Conservation (phyloP, 2,797 vertebrate genomes). For the Aulostomus chinensis region DNA sequence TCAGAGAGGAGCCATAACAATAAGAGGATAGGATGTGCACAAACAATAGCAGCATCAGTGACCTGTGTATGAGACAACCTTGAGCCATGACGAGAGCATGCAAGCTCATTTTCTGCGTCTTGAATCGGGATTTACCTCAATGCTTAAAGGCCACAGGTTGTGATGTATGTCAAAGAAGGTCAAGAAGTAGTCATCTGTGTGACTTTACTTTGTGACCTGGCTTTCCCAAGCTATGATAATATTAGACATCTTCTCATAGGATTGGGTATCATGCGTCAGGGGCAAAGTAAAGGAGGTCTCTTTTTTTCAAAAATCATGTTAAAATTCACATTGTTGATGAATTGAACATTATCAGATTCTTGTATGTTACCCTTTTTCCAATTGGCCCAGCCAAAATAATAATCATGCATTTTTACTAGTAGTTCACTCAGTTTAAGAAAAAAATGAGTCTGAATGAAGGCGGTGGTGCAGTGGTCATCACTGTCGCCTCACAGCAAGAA, state of each 20-base stretch:
- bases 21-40: slow-evolving; percentile 52
- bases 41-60: slow-evolving; percentile 55
- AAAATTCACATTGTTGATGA: slow-evolving; percentile 2
- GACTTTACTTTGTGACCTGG: slow-evolving; percentile 18
- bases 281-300: not conserved
- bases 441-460: too few relatives aligned
- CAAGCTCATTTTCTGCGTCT: slow-evolving; percentile 51
- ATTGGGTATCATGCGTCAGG: slow-evolving; percentile 5
- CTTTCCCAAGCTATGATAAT: slow-evolving; percentile 8
- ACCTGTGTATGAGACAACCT: slow-evolving; percentile 61
- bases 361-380: slow-evolving; percentile 2
- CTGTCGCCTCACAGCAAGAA: too few relatives aligned
- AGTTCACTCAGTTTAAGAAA: slow-evolving; percentile 21
- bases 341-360: slow-evolving; percentile 28
- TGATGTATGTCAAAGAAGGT: slow-evolving; percentile 8
- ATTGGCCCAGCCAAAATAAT: slow-evolving; percentile 26
- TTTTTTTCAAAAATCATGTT: not conserved
- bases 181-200: slow-evolving; percentile 31
- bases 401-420: too few relatives aligned
- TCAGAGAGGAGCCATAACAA: slow-evolving; percentile 61
- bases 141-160: slow-evolving; percentile 28
- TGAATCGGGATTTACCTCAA: slow-evolving; percentile 44
- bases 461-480: too few relatives aligned
- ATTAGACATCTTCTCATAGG: slow-evolving; percentile 14
- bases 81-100: slow-evolving; percentile 41